Evolutionary conservation across 2,797 vertebrate genomes (phyloP), one percentile per base, ranked within the genome.

Genomic region (Sebastolobus altivelis): DNA sequence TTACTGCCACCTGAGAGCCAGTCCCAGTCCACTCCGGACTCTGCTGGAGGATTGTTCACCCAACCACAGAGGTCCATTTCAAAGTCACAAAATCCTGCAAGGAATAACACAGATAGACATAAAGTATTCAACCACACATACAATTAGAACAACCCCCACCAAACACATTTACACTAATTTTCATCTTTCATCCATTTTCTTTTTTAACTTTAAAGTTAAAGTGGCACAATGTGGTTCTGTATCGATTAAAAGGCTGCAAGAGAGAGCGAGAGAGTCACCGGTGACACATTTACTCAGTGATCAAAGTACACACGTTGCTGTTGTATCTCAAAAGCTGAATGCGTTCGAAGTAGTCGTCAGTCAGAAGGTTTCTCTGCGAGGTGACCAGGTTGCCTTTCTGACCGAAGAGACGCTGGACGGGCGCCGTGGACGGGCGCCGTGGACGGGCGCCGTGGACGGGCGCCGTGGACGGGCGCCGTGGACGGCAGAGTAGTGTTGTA

Each of bases 31-130:
- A 92, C 62, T 35, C 88, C 89, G 0, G 55, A 77, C 79, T 46
- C 63, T 25, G 75, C 16, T 2, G 91, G 85, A 65, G 78, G 88
- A 79, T 20, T 93, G 86, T 91, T 95, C 18, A 94, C 89, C 96
- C 95, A 96, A 22, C 93, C 92, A 76, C 95, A 96, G 63, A 92
- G 62, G 80, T 96, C 95, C 87, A 94, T 92, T 87, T 96, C 96
- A 94, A 96, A 96, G 89, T 96, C 95, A 93, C 95, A 96, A 85
- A 95, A 94, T 68, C 95, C 96, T 96, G 80, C 11, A 58, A 62
- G 11, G 16, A 71, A 69, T 22, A 76, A 84, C n/a, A 72, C 8
- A 81, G 1, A 65, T 8, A 33, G 27, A 49, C 20, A 58, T 11
- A 25, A 18, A 38, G 11, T 43, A n/a, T 20, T 1, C 29, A 56